Percentiles rank a stretch among this genome's conserved stretches.
phyloP scores from a whole-genome alignment of 1,140 invertebrate genomes.

The Cydia pomonella region DNA sequence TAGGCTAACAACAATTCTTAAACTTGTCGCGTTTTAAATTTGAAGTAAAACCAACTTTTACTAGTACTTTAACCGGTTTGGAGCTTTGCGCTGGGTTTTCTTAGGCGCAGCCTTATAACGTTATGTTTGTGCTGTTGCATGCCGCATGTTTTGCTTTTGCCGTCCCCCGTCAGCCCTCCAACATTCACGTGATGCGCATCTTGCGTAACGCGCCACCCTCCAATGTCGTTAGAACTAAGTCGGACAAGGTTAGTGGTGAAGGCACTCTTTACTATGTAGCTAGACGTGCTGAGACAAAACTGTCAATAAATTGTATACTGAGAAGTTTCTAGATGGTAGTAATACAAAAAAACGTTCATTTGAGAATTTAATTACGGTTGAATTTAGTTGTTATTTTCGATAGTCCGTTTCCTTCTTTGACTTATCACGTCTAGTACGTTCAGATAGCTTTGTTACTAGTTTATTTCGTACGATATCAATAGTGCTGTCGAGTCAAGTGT shows the following conservation, averaged over 20 bases:
- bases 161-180: conserved; percentile 82
- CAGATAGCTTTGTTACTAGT: background rate
- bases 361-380: too few relatives aligned
- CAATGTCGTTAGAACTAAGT: conserved; percentile 91
- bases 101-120: background rate
- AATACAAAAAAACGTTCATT: too few relatives aligned
- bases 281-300: too few relatives aligned
- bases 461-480: background rate
- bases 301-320: too few relatives aligned
- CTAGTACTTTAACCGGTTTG: background rate
- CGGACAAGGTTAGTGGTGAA: conserved; percentile 87
- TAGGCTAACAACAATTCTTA: too few relatives aligned
- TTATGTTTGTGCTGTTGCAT: conserved; percentile 57
- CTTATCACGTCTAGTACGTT: background rate
- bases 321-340: too few relatives aligned
- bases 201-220: conserved; percentile 91
- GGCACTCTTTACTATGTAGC: background rate
- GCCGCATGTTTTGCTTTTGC: conserved; percentile 61
- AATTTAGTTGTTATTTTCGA: too few relatives aligned
- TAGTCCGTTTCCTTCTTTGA: background rate
- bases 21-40: too few relatives aligned
- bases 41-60: background rate
- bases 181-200: conserved; percentile 88
- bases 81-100: background rate
- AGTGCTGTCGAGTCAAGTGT: too few relatives aligned